phyloP scores from a whole-genome alignment of 2,113 vertebrate species.

The Phylloscopus trochilus region DNA sequence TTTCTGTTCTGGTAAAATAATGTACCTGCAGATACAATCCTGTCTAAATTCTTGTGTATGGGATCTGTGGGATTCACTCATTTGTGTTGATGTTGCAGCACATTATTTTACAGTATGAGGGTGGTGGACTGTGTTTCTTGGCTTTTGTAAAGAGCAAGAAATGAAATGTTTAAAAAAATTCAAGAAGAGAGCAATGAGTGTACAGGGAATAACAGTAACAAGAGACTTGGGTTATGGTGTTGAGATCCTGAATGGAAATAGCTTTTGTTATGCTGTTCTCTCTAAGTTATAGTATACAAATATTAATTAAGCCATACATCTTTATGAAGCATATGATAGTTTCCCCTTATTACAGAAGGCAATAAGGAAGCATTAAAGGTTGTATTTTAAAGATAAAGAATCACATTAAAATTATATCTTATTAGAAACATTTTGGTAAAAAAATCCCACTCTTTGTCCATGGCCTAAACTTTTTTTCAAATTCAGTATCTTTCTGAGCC shows the following conservation, averaged over 20 bases:
- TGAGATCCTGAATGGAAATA: background rate
- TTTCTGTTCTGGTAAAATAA: background rate
- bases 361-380: background rate
- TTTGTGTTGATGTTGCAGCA: background rate
- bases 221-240: background rate
- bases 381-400: background rate
- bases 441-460: background rate
- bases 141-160: background rate
- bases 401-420: background rate
- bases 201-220: background rate
- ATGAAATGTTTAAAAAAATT: background rate
- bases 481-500: background rate
- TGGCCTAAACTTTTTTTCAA: background rate
- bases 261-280: background rate
- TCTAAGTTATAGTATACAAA: background rate
- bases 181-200: background rate
- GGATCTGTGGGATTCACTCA: background rate
- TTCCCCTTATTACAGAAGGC: background rate
- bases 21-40: background rate
- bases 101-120: rapidly evolving
- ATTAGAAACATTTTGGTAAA: background rate
- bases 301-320: background rate
- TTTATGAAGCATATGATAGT: background rate
- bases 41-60: background rate
- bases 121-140: background rate